Conservation (phyloP, 1,140 invertebrate species). For the Argopecten irradians region DNA sequence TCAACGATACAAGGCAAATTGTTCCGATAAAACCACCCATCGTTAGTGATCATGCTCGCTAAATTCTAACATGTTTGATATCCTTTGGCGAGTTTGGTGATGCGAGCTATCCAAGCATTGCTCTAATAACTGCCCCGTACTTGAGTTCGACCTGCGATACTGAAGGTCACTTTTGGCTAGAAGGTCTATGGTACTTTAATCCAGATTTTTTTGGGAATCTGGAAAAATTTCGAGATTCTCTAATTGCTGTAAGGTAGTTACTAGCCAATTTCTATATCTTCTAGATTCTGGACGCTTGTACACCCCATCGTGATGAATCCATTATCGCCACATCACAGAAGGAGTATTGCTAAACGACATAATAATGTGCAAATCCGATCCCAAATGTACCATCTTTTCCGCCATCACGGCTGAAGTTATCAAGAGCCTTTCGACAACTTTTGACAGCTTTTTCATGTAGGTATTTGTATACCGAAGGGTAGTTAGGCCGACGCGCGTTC, state of each 20-base stretch:
- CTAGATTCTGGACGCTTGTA: constrained; percentile 5
- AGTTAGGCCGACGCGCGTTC: constrained; percentile 42
- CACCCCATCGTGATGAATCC: constrained; percentile 45
- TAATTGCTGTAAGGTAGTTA: constrained; percentile 44
- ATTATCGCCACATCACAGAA: constrained; percentile 56
- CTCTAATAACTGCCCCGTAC: constrained; percentile 39
- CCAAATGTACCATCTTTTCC: constrained; percentile 60
- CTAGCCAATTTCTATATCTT: constrained; percentile 40
- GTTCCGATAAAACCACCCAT: no score
- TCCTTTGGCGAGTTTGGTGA: constrained; percentile 42
- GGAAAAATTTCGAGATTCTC: constrained; percentile 40
- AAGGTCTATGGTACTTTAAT: constrained; percentile 48
- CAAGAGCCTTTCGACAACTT: constrained; percentile 47
- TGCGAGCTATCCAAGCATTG: constrained; percentile 44
- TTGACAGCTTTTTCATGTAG: constrained; percentile 35
- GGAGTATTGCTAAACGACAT: constrained; percentile 49
- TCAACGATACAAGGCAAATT: no score
- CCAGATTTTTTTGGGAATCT: constrained; percentile 53
- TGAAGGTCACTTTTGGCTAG: constrained; percentile 56
- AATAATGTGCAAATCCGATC: constrained; percentile 55
- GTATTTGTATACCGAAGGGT: constrained; percentile 10
- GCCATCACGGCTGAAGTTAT: constrained; percentile 51
- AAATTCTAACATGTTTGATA: constrained; percentile 50
- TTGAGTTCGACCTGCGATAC: constrained; percentile 37
- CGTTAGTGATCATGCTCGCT: constrained; percentile 53